Base-by-base conservation (phyloP, 2,113 vertebrate species). In the Cebidichthys violaceus region DNA sequence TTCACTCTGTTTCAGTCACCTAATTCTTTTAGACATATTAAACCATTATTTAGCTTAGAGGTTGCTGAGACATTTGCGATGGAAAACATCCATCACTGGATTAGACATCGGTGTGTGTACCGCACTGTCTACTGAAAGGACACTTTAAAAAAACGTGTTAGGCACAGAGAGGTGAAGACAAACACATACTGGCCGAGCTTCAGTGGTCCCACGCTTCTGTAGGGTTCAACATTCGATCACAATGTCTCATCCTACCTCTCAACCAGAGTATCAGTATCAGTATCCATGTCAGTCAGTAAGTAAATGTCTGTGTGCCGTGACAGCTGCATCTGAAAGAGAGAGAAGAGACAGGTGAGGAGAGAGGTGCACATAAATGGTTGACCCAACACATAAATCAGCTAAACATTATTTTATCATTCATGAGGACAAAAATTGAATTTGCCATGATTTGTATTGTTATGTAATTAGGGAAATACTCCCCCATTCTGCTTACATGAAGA, bases 221-320 rank as follows among this genome's bases (percentile, higher is more conserved):
- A 18, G 13, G 71, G 24, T 22, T 50, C 33, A 55, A 43, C 47
- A 4, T 55, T 55, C 29, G 24, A 31, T 62, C 55, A 18, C 31
- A 31, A 17, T 1, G 13, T 1, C 43, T 65, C 41, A 41, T 72
- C 33, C 66, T 85, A 92, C 86, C 90, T 81, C 31, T 94, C 94
- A 52, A 27, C 80, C 57, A 43, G 20, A 2, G 31, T 1, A 1
- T 92, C 83, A 2, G 31, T 1, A 1, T 92, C 83, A 0, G 90
- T 22, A 6, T 97, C 96, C 57, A 98, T 89, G n/a, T 90, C 90
- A 60, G 92, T 96, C 71, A 98, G 92, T 24, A 98, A 90, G 91
- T 96, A 97, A 72, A 97, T 93, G 80, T 97, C 96, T 4, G 96
- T 94, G 89, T 79, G 94, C 31, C 88, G 81, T 0, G 87, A 93